Conservation (phyloP, 2,113 vertebrate species). For the Alouatta palliata region DNA sequence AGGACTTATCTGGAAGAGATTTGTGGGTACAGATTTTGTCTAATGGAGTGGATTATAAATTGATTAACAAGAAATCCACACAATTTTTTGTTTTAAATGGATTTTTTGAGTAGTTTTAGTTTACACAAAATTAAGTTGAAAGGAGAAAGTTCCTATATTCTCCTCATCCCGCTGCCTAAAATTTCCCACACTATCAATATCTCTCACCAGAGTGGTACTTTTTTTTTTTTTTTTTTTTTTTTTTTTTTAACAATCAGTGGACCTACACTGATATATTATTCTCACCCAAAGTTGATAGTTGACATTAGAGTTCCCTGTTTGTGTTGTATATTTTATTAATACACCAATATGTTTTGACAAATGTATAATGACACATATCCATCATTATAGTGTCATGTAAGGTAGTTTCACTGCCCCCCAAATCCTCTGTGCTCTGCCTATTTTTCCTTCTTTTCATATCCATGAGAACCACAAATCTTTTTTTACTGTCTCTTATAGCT, state of each 20-base stretch:
- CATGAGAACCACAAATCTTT: not conserved
- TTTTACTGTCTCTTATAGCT: not conserved
- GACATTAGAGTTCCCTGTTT: conserved; percentile 1
- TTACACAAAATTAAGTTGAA: not conserved
- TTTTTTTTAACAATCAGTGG: not conserved
- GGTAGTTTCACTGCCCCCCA: not conserved
- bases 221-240: not conserved
- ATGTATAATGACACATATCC: not conserved
- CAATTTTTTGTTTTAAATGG: not conserved
- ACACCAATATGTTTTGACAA: not conserved
- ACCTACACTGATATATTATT: not conserved
- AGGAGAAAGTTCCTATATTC: not conserved
- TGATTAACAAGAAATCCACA: not conserved
- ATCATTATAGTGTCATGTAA: not conserved
- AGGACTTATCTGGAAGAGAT: not conserved
- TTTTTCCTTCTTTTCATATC: not conserved
- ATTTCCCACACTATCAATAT: not conserved
- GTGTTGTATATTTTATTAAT: not conserved
- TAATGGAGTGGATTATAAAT: not conserved
- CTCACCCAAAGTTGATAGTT: not conserved
- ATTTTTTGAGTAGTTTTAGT: not conserved
- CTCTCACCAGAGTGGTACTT: not conserved
- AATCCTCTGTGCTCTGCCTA: not conserved
- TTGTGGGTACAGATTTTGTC: conserved; percentile 19
- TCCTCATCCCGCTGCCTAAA: not conserved